These are phyloP conservation scores for Pogona vitticeps DNA, from an alignment of 2,113 vertebrate genomes.

Conservation along the genomic window DNA sequence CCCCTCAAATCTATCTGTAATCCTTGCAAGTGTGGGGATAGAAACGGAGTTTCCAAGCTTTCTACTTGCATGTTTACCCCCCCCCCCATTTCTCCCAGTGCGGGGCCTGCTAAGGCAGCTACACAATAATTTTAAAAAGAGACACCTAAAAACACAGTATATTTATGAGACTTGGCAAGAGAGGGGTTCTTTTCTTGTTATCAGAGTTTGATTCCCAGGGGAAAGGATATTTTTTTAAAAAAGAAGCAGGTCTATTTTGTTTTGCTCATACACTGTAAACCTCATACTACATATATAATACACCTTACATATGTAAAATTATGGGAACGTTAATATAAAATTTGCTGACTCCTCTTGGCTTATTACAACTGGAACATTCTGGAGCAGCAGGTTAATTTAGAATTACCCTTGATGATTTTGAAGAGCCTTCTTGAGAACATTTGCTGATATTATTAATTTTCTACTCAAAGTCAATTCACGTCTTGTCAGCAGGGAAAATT, in stretches of 20 bases:
- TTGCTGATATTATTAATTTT: constrained; percentile 9
- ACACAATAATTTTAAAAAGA: no score
- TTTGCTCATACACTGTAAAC: constrained; percentile 7
- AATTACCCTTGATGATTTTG: constrained; percentile 27
- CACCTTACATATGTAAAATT: constrained; percentile 17
- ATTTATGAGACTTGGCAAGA: constrained; percentile 29
- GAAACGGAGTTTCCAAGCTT: no score
- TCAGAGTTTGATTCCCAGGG: constrained; percentile 18
- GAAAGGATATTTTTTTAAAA: constrained; percentile 20
- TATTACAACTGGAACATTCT: constrained; percentile 1
- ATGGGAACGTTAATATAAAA: constrained; percentile 31
- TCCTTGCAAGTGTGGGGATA: no score
- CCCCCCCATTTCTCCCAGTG: no score
- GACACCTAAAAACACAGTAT: background rate
- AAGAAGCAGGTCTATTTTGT: constrained; percentile 11
- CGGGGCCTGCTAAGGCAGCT: no score
- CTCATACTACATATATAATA: no score
- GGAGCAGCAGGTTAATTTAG: constrained; percentile 24
- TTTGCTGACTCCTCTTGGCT: constrained; percentile 12
- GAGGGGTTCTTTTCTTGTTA: background rate
- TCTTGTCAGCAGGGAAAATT: rapidly evolving
- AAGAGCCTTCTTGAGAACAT: background rate
- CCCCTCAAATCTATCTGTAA: no score
- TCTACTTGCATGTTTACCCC: no score
- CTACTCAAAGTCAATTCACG: background rate